Conservation (phyloP, 2,888 invertebrate species). For the Hydrotaea diabolus region DNA sequence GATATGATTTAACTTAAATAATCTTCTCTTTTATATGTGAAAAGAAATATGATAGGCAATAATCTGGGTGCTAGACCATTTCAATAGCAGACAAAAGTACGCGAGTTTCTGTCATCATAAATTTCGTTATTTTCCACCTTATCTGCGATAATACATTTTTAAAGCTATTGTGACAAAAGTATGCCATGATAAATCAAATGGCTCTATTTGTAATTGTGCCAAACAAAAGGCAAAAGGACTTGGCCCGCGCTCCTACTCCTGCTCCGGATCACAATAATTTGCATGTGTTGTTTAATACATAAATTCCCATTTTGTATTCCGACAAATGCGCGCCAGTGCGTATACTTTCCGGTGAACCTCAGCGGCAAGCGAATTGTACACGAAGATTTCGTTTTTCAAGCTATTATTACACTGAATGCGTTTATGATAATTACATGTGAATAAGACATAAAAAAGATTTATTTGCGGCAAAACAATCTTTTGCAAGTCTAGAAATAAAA, state of each 20-base stretch:
- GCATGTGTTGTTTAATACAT: slow-evolving; percentile 20
- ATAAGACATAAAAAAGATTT: slow-evolving; percentile 60
- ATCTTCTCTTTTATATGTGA: too few species aligned
- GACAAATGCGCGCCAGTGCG: neutral
- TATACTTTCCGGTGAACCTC: neutral
- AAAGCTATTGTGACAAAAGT: neutral
- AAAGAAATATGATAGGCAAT: neutral
- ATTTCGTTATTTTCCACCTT: neutral
- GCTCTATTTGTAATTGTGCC: neutral
- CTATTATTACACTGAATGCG: slow-evolving; percentile 46
- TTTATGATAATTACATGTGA: slow-evolving; percentile 49
- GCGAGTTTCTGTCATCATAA: neutral
- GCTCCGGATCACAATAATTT: slow-evolving; percentile 6
- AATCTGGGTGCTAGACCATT: neutral
- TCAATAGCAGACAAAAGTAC: neutral
- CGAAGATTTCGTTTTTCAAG: neutral
- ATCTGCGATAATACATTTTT: neutral
- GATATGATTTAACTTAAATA: too few species aligned
- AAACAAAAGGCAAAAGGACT: neutral
- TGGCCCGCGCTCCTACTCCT: neutral
- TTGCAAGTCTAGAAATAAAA: neutral
- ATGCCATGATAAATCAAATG: neutral
- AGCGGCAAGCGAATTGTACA: neutral
- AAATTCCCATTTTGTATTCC: slow-evolving; percentile 3
- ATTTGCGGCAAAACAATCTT: slow-evolving; percentile 39